These are phyloP conservation scores for Barnardius zonarius DNA, from an alignment of 2,113 vertebrate species.

Conservation along the genomic window DNA sequence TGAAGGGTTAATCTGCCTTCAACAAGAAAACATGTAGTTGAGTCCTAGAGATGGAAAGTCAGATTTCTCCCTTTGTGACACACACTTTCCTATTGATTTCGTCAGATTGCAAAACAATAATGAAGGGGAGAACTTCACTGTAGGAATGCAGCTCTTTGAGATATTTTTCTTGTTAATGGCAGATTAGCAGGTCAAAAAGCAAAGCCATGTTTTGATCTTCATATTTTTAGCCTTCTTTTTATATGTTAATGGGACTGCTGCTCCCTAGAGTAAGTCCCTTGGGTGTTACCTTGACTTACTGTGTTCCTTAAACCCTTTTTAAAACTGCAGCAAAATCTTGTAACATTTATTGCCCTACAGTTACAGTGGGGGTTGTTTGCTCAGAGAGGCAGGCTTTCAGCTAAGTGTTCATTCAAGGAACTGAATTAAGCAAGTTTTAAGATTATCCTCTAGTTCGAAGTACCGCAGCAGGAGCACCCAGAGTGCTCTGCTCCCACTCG, in stretches of 20 bases:
- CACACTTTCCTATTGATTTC: not conserved
- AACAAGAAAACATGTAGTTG: not conserved
- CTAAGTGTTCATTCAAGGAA: not conserved
- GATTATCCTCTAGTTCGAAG: not conserved
- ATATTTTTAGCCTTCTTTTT: not conserved
- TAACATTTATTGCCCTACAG: not conserved
- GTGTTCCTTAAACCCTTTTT: not conserved
- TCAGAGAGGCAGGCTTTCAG: not conserved
- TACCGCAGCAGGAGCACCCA: not conserved
- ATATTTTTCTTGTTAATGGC: slow-evolving; percentile 15
- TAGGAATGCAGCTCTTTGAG: not conserved
- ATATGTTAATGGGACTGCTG: not conserved
- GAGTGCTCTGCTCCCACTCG: not conserved
- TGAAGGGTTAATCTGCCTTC: not conserved
- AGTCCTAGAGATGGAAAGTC: not conserved
- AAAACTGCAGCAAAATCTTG: not conserved
- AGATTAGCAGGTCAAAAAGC: slow-evolving; percentile 16
- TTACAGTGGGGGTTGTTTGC: not conserved
- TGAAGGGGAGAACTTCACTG: not conserved
- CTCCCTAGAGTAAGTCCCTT: not conserved
- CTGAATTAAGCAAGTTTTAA: not conserved
- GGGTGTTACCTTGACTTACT: not conserved
- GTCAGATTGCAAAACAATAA: not conserved
- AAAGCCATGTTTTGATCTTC: not conserved
- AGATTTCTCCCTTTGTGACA: not conserved